Base-by-base conservation (phyloP, 2,888 invertebrate genomes). In the Ceramica pisi region DNA sequence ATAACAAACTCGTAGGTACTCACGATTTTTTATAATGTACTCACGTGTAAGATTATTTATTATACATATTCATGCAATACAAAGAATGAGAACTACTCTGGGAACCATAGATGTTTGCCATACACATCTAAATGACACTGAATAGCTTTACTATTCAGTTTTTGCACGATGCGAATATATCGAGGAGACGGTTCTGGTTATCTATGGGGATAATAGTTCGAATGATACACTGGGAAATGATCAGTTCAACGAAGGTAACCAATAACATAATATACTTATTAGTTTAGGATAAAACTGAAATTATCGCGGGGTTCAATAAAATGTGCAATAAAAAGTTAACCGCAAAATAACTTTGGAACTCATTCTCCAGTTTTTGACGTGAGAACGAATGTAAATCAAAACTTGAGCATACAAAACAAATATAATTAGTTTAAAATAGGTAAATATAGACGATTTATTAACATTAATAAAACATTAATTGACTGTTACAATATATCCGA, bases 81-180 rank as follows among this genome's bases (percentile, higher is more conserved):
- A 64, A 80, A 77, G 83, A 83, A 82, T 71, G 68, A 26, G 31
- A 57, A 9, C 19, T 50, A 38, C 59, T 57, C 60, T 68, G 26
- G 44, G 82, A 78, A 72, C 26, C n/a, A 57, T 48, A 64, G 48
- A 55, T 64, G 38, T 46, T 50, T 57, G 55, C 60, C 50, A 68
- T 61, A 75, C 67, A 66, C 61, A 55, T 67, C 16, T 57, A 57
- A 78, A 67, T 73, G 31, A 80, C 51, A 67, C 41, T 51, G n/a
- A n/a, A n/a, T 21, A 38, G 50, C 26, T 64, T 51, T 68, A 23
- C 31, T 46, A 71, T 67, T 73, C 41, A 75, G 63, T 64, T 71
- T 63, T 82, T 71, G 80, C 84, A 69, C 67, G 81, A 71, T 61
- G 60, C 63, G 71, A 76, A 77, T 71, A 70, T 75, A 75, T 68